Evolutionary conservation across 2,113 vertebrate species (phyloP), one percentile per base, ranked within the genome.

Genomic region (Eublepharis macularius): DNA sequence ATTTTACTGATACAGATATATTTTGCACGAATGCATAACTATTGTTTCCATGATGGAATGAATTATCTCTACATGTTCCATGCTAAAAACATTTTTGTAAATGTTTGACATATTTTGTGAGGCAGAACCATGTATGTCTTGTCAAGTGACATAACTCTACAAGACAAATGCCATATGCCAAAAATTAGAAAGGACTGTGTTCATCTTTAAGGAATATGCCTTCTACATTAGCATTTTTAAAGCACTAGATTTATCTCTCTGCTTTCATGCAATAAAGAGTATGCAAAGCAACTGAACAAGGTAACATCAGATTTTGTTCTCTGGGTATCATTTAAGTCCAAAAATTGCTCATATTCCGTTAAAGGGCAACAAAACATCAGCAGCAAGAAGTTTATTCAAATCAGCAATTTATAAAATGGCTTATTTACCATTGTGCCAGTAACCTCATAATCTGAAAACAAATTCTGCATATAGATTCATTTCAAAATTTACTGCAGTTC

Each of bases 31-130:
- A 76, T 85, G 34, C 83, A 36, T 4, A 84, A 19, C 77, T 90
- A 76, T 26, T 81, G 39, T 54, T 63, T 81, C 79, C 90, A 81
- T 80, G 74, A 14, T 80, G 47, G 73, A 81, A 82, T 82, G 80
- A 87, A 70, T 82, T 72, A 82, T 82, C 17, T 89, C 11, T 45
- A 81, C 32, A 85, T 49, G 82, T 73, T 91, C 94, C 87, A 84
- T 85, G 88, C 66, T 89, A 88, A 91, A 89, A 84, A 41, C 43
- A 73, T 66, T 88, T 92, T 93, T 86, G 54, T 77, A 88, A 89
- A 88, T 87, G 41, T 92, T 93, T 93, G 85, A 90, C 84, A 70
- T 86, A 87, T 69, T 86, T 80, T 91, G 87, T 89, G 81, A 86
- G 34, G 89, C 90, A 81, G 90, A 93, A 78, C 63, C 51, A 19